phyloP scores from a whole-genome alignment of 1,140 invertebrate species.

The Penaeus japonicus region DNA sequence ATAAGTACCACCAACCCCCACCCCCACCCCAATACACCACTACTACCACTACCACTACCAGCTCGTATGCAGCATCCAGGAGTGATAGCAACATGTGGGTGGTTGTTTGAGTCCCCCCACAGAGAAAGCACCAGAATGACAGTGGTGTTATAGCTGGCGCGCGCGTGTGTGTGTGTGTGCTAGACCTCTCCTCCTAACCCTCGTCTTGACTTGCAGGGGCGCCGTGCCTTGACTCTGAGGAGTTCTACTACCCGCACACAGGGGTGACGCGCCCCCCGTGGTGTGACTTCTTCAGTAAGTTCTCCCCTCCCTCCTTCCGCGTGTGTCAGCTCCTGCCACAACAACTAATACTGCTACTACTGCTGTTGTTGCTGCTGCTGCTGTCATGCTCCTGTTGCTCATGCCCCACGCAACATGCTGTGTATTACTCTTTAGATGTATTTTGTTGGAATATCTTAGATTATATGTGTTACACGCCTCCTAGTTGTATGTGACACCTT shows the following conservation, averaged over 20 bases:
- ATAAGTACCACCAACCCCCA: not conserved
- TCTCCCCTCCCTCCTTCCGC: constrained; percentile 25
- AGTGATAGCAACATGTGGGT: not conserved
- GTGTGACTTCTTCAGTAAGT: constrained; percentile 59
- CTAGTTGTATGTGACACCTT: too few relatives aligned
- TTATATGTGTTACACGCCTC: too few relatives aligned
- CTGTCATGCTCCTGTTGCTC: too few relatives aligned
- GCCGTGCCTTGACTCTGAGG: constrained; percentile 59
- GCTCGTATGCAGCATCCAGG: not conserved
- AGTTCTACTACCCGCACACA: constrained; percentile 59
- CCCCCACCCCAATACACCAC: not conserved
- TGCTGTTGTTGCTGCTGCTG: too few relatives aligned
- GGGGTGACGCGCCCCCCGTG: constrained; percentile 58
- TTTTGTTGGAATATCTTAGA: too few relatives aligned
- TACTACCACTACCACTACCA: constrained; percentile 16
- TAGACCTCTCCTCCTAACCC: constrained; percentile 33
- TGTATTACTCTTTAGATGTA: too few relatives aligned
- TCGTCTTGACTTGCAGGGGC: constrained; percentile 57
- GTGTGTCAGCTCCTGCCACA: not conserved
- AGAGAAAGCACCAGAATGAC: constrained; percentile 34
- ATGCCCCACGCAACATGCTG: too few relatives aligned
- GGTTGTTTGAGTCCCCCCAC: not conserved
- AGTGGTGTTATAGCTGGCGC: constrained; percentile 14
- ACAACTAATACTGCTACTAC: too few relatives aligned
- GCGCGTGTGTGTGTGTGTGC: constrained; percentile 3